Evolutionary conservation across 1,140 invertebrate genomes (phyloP).

Genomic region (Heliconius congener): DNA sequence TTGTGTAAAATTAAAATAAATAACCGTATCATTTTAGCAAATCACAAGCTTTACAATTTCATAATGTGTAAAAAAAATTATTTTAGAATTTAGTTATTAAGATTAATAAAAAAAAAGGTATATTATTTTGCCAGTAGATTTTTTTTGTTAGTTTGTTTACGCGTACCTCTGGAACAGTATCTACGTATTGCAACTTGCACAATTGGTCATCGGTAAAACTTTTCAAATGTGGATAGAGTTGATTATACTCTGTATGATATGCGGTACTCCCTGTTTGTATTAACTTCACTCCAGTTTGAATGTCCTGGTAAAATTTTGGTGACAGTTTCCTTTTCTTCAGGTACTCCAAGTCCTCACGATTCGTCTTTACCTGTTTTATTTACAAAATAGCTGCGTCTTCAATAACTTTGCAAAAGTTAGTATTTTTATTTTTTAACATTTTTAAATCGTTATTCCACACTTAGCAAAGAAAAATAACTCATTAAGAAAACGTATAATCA

Average conservation of each 20-base stretch:
- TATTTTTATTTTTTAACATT: no score
- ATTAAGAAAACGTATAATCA: no score
- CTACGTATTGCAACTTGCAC: slow-evolving; percentile 63
- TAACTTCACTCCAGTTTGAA: slow-evolving; percentile 53
- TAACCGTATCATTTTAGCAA: no score
- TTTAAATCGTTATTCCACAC: no score
- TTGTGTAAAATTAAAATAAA: no score
- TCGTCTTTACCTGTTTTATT: slow-evolving; percentile 53
- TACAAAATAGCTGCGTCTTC: not conserved
- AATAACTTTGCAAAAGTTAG: no score
- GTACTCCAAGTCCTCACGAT: slow-evolving; percentile 64
- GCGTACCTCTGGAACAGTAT: slow-evolving; percentile 63
- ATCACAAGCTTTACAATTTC: no score
- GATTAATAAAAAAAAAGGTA: no score
- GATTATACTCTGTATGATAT: slow-evolving; percentile 66
- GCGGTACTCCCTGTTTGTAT: slow-evolving; percentile 55
- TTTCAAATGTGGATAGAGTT: slow-evolving; percentile 60
- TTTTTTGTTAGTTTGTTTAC: not conserved
- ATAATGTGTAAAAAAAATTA: no score
- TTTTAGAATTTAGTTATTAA: no score
- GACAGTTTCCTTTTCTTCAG: slow-evolving; percentile 66
- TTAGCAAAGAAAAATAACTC: no score
- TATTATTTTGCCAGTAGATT: no score
- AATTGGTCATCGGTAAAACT: slow-evolving; percentile 59
- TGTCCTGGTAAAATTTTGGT: slow-evolving; percentile 55